Percentiles rank a stretch among this genome's conserved stretches.
phyloP scores from a whole-genome alignment of 2,888 invertebrate genomes.

The Drosophila mercatorum region DNA sequence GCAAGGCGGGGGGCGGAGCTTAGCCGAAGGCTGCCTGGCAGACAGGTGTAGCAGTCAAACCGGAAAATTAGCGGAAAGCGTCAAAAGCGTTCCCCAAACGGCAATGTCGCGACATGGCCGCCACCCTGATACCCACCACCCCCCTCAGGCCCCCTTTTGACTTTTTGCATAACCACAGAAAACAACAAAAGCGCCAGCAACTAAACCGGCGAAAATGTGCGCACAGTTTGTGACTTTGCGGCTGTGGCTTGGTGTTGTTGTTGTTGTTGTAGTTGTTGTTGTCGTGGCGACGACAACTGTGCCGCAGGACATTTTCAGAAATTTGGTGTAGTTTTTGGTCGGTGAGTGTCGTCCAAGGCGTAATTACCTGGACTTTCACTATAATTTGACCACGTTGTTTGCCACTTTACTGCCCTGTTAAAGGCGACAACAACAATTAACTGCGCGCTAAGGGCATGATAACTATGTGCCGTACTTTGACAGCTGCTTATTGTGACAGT shows the following conservation, averaged over 20 bases:
- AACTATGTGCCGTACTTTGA: slow-evolving; percentile 49
- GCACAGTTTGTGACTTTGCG: slow-evolving; percentile 66
- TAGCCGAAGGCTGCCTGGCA: slow-evolving; percentile 39
- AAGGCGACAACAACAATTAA: slow-evolving; percentile 38
- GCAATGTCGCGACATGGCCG: slow-evolving; percentile 67
- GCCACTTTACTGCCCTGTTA: slow-evolving; percentile 60
- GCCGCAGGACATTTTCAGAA: slow-evolving; percentile 62
- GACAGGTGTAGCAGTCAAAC: slow-evolving; percentile 75
- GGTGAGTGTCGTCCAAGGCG: slow-evolving; percentile 58
- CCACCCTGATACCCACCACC: slow-evolving; percentile 5
- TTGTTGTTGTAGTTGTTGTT: background rate
- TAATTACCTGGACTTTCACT: slow-evolving; percentile 75
- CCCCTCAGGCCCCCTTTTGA: slow-evolving; percentile 22
- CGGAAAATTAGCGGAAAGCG: slow-evolving; percentile 81
- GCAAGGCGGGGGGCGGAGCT: background rate
- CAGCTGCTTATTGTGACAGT: slow-evolving; percentile 2
- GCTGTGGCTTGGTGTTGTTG: slow-evolving; percentile 25
- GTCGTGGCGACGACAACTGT: slow-evolving; percentile 66
- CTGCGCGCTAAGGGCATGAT: slow-evolving; percentile 43
- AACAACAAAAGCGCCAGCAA: slow-evolving; percentile 28
- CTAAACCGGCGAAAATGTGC: slow-evolving; percentile 71
- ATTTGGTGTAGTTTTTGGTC: slow-evolving; percentile 52
- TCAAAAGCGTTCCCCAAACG: slow-evolving; percentile 79
- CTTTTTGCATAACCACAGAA: slow-evolving; percentile 68
- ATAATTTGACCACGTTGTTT: slow-evolving; percentile 70